phyloP scores from a whole-genome alignment of 1,140 invertebrate genomes.

The Steinernema khuongi region DNA sequence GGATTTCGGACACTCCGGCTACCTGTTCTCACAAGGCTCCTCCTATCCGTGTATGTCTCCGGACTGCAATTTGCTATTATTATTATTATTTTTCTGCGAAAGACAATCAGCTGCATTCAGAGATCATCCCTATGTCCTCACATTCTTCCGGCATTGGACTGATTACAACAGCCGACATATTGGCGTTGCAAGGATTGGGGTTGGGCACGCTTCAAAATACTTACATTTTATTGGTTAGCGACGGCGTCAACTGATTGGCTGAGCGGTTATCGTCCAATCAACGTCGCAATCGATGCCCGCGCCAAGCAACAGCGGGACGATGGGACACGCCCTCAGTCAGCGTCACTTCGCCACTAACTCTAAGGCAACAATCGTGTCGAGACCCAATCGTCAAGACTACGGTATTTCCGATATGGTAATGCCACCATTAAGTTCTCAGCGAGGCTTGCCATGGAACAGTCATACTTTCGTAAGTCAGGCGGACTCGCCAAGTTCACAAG shows the following conservation, averaged over 20 bases:
- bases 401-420: too few relatives aligned
- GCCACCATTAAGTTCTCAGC: too few relatives aligned
- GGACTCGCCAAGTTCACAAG: too few relatives aligned
- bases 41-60: too few relatives aligned
- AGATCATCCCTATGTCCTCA: background rate
- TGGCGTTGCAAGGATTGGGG: constrained; percentile 21
- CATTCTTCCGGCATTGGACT: background rate
- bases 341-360: background rate
- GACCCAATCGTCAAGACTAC: background rate
- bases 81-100: too few relatives aligned
- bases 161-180: constrained; percentile 3
- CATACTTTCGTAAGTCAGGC: too few relatives aligned
- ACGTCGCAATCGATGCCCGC: constrained; percentile 12
- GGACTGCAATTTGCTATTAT: too few relatives aligned
- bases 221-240: constrained; percentile 21
- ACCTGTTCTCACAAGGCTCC: too few relatives aligned
- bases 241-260: constrained; percentile 14
- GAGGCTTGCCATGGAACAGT: too few relatives aligned
- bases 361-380: background rate
- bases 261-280: constrained; percentile 12
- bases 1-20: too few relatives aligned
- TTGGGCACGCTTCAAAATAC: constrained; percentile 62
- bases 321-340: constrained; percentile 2
- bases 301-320: background rate
- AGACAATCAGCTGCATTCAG: too few relatives aligned